Percentiles rank a stretch among this genome's conserved stretches.
Evolutionary conservation across 2,797 vertebrate species (phyloP).

Genomic region (Austrolebias charrua): DNA sequence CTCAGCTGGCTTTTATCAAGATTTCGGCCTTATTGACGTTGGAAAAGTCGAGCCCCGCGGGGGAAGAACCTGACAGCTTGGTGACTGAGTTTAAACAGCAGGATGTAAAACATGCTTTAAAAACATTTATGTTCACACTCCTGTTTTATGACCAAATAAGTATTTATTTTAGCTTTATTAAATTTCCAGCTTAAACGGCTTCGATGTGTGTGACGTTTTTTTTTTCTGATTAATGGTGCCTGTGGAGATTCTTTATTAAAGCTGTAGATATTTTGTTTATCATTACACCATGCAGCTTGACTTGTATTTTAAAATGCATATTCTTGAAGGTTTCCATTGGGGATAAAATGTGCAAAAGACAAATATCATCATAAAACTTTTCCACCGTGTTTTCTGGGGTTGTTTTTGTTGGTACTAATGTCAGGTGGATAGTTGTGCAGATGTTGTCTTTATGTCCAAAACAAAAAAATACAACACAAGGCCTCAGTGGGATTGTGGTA

Average conservation of each 20-base stretch:
- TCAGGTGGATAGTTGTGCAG: constrained; percentile 17
- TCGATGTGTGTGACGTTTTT: not conserved
- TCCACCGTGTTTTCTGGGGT: constrained; percentile 14
- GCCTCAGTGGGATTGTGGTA: constrained; percentile 27
- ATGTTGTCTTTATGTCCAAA: constrained; percentile 15
- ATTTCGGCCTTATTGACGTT: not conserved
- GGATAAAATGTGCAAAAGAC: not conserved
- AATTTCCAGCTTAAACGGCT: not conserved
- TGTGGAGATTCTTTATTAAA: not conserved
- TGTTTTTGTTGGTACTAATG: constrained; percentile 17
- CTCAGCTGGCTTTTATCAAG: constrained; percentile 3
- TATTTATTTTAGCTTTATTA: not conserved
- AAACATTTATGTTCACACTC: not conserved
- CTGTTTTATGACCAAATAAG: not conserved
- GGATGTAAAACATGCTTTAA: constrained; percentile 7
- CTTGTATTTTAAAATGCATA: not conserved
- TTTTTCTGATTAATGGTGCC: not conserved
- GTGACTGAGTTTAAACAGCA: constrained; percentile 4
- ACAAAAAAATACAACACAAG: constrained; percentile 29
- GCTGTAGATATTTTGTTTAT: constrained; percentile 19
- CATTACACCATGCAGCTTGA: not conserved
- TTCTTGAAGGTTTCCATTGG: constrained; percentile 15
- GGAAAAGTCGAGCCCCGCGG: not conserved
- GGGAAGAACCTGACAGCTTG: constrained; percentile 7
- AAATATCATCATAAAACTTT: constrained; percentile 18